Percentiles rank a stretch among this genome's conserved stretches.
phyloP scores from a whole-genome alignment of 1,140 invertebrate genomes.

The Procambarus clarkii region DNA sequence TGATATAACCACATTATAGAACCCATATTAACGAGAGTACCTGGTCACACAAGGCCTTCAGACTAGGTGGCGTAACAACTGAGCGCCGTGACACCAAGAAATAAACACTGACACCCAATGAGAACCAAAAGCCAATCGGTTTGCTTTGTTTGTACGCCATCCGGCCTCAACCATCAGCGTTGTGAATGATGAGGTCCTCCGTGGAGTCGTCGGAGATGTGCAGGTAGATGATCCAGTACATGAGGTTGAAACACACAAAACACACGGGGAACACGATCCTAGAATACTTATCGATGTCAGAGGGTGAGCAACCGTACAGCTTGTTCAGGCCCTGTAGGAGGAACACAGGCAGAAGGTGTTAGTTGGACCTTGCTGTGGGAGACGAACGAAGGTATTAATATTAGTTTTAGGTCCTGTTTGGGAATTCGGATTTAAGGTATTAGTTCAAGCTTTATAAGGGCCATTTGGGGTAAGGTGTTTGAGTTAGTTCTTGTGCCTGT shows the following conservation, averaged over 20 bases:
- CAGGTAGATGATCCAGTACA: conserved; percentile 98
- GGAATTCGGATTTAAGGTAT: too few species aligned
- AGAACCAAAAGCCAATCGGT: neutral
- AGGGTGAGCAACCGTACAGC: conserved; percentile 91
- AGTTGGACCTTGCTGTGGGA: too few species aligned
- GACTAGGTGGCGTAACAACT: neutral
- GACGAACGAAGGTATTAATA: too few species aligned
- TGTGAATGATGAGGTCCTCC: conserved; percentile 86
- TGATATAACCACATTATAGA: too few species aligned
- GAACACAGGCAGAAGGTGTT: too few species aligned
- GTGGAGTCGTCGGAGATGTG: conserved; percentile 96
- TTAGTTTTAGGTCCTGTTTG: too few species aligned
- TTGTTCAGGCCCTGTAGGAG: conserved; percentile 85
- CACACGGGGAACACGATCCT: conserved; percentile 96
- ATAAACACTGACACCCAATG: neutral
- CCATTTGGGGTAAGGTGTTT: too few species aligned
- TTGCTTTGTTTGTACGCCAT: neutral
- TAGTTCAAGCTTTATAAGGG: too few species aligned
- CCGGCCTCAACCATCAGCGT: conserved; percentile 20
- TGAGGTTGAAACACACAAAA: conserved; percentile 97
- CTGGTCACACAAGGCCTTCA: neutral
- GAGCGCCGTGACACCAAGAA: too few species aligned
- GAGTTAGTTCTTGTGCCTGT: too few species aligned
- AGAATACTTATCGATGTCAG: conserved; percentile 97
- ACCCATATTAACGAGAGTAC: neutral